Conservation (phyloP, 2,797 vertebrate genomes). For the Pseudochaenichthys georgianus region DNA sequence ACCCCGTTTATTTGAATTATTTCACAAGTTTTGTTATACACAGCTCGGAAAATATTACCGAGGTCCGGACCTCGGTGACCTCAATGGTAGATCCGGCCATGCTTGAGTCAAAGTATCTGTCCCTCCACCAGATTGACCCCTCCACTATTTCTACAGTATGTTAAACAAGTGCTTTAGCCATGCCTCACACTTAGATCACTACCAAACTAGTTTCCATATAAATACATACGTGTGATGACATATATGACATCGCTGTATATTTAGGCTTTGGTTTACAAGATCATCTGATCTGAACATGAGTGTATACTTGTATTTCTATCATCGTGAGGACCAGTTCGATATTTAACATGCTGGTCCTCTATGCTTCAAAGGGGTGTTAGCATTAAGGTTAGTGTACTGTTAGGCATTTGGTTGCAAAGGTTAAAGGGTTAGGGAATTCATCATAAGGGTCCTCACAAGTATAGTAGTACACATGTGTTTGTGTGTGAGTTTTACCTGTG, state of each 20-base stretch:
- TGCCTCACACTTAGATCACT: not conserved
- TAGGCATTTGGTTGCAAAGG: not conserved
- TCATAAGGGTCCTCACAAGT: constrained; percentile 5
- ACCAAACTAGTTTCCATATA: constrained; percentile 23
- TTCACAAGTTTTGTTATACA: too few species aligned
- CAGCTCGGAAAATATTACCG: too few species aligned
- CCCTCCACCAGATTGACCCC: not conserved
- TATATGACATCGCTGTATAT: constrained; percentile 11
- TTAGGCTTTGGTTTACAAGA: constrained; percentile 9
- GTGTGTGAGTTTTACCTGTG: constrained; percentile 88
- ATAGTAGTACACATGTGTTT: constrained; percentile 12
- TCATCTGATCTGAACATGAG: not conserved
- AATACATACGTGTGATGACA: constrained; percentile 35
- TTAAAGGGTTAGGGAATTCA: not conserved
- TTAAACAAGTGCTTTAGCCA: constrained; percentile 1
- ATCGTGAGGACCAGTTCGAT: constrained; percentile 3
- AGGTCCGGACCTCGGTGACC: too few species aligned
- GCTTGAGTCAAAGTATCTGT: not conserved
- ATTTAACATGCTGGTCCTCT: not conserved
- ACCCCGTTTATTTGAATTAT: too few species aligned
- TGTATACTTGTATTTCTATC: not conserved
- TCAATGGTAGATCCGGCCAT: too few species aligned
- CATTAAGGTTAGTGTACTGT: not conserved
- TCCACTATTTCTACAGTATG: not conserved
- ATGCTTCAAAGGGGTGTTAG: not conserved